These are phyloP conservation scores for Tetramorium bicarinatum DNA, from an alignment of 2,888 invertebrate species.

Conservation along the genomic window DNA sequence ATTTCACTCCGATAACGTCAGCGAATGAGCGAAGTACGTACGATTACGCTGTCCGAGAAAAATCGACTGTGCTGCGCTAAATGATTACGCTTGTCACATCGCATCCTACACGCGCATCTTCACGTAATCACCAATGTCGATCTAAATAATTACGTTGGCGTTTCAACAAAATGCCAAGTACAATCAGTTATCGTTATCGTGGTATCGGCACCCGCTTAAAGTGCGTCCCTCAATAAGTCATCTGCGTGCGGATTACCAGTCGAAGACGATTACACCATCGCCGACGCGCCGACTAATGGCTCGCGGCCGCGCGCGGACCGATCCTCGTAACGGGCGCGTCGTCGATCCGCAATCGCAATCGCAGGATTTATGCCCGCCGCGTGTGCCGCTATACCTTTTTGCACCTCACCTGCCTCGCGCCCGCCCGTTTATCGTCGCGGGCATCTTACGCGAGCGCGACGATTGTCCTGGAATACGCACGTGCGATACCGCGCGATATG, in stretches of 20 bases:
- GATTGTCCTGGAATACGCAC: conserved; percentile 35
- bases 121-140: neutral
- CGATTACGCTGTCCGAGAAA: neutral
- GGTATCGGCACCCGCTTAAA: neutral
- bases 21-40: neutral
- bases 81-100: neutral
- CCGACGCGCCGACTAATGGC: conserved; percentile 9
- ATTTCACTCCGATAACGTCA: neutral
- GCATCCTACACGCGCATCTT: neutral
- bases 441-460: conserved; percentile 27
- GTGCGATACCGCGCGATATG: conserved; percentile 65
- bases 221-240: conserved; percentile 8
- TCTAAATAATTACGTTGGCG: neutral
- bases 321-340: conserved; percentile 29
- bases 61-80: neutral
- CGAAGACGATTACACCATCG: conserved; percentile 11
- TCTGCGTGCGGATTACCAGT: neutral
- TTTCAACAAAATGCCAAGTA: neutral
- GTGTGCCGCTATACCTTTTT: neutral
- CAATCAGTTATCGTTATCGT: conserved; percentile 40
- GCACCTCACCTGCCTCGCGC: conserved; percentile 60
- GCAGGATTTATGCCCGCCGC: conserved; percentile 34
- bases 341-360: conserved; percentile 43
- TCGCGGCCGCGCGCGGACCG: neutral
- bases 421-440: conserved; percentile 16